Evolutionary conservation across 2,113 vertebrate genomes (phyloP), one percentile per base, ranked within the genome.

Genomic region (Myotis davidii): DNA sequence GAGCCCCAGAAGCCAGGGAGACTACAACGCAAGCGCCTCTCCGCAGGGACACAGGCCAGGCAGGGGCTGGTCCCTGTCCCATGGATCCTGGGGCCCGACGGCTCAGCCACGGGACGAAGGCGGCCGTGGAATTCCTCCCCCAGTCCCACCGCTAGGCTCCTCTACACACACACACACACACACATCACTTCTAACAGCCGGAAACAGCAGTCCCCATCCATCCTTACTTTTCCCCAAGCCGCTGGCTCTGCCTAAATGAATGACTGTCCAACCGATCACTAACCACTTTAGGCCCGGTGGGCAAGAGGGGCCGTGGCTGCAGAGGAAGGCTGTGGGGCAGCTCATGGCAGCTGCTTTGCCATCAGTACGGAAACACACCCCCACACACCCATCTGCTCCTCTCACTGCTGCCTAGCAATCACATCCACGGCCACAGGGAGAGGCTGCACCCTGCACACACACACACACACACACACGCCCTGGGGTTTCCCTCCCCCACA

Each of bases 311-410:
- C 37, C 29, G 42, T 0, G 3, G 54, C n/a, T 23, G 52, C 14
- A 2, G 64, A 42, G 20, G 7, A 11, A 52, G 73, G 6, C 5
- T 0, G 0, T 0, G 0, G 16, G 54, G 29, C 32, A 2, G 20
- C 3, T 67, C 14, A 1, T 0, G 9, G 16, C 1, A 13, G 67
- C 12, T 1, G 67, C 85, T 1, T 0, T 0, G 8, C 21, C 29
- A 3, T 1, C 25, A 3, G 14, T 4, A 1, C 12, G 42, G 56
- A 34, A 39, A 18, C 45, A 34, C 56, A 2, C 2, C 81, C 17
- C 50, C 45, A 14, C 45, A 32, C 56, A 2, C 1, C 73, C 27
- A 5, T 4, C n/a, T 23, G 5, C 14, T 29, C 5, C 37, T 29
- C 52, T 9, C 39, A 23, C 54, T 12, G 11, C 77, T 3, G 37